Conservation (phyloP, 2,888 invertebrate genomes). For the Furcula furcula region DNA sequence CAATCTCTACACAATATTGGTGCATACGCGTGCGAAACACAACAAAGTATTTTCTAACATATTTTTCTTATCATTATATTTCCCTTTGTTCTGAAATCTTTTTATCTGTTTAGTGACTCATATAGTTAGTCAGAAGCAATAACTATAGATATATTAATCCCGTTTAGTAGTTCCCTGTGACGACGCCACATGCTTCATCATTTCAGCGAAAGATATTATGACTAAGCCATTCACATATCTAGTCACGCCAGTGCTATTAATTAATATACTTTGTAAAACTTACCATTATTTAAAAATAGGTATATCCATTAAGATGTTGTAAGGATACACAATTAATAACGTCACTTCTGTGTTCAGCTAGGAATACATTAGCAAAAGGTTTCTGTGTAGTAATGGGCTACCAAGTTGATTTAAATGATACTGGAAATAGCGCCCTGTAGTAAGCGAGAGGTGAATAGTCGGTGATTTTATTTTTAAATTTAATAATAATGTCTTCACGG, state of each 20-base stretch:
- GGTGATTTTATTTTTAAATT: no score
- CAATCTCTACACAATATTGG: background rate
- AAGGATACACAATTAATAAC: no score
- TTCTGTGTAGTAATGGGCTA: no score
- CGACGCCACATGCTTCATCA: constrained; percentile 52
- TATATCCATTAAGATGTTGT: no score
- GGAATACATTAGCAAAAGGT: no score
- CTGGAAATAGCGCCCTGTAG: no score
- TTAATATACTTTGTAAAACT: no score
- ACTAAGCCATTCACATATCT: constrained; percentile 57
- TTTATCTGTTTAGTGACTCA: constrained; percentile 23
- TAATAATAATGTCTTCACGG: no score
- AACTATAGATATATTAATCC: constrained; percentile 31
- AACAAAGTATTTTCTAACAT: background rate
- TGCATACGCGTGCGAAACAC: background rate
- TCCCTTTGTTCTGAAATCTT: constrained; percentile 21
- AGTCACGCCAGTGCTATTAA: constrained; percentile 28
- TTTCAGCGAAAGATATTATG: constrained; percentile 60
- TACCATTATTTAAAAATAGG: no score
- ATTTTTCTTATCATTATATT: background rate
- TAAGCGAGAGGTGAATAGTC: no score
- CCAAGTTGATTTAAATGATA: no score
- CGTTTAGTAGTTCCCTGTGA: constrained; percentile 37
- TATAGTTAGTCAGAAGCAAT: constrained; percentile 22
- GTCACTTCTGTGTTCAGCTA: no score